A percentile compares a stretch with the other conserved stretches of the same genome.
These are phyloP conservation scores for Cryptotermes secundus DNA, from an alignment of 1,140 invertebrate genomes.

Conservation along the genomic window DNA sequence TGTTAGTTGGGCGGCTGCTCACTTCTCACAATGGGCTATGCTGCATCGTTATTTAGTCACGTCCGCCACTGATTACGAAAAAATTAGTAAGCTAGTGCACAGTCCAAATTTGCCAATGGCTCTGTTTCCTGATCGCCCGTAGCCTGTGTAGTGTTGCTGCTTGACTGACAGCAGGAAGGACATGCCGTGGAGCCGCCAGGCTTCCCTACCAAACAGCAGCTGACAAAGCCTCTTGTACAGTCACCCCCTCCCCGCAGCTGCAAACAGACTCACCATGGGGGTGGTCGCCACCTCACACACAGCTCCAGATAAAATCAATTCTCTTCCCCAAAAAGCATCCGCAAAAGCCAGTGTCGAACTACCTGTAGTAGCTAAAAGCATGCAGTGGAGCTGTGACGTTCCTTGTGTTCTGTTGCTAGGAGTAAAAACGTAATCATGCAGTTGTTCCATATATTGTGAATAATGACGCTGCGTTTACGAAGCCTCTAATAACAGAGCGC, in stretches of 20 bases:
- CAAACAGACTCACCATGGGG: neutral
- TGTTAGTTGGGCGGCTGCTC: too few relatives aligned
- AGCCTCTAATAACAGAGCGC: too few relatives aligned
- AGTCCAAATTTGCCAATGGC: neutral
- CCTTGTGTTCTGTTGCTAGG: neutral
- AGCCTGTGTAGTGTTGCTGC: neutral
- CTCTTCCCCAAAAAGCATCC: neutral
- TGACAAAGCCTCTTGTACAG: neutral
- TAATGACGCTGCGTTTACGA: too few relatives aligned
- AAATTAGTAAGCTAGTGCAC: constrained; percentile 7
- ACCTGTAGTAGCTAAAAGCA: neutral
- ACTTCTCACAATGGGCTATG: too few relatives aligned
- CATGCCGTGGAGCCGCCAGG: neutral
- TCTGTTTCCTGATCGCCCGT: neutral
- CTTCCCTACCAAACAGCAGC: neutral
- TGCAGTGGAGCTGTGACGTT: neutral
- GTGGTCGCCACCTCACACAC: neutral
- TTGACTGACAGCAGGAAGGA: constrained; percentile 7
- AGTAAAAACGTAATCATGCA: too few relatives aligned
- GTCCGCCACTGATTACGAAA: neutral
- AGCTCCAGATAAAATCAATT: neutral
- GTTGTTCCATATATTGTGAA: too few relatives aligned
- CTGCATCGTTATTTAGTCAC: too few relatives aligned
- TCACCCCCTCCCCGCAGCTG: too few relatives aligned
- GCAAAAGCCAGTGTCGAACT: neutral